Base-by-base conservation (phyloP, 2,888 invertebrate genomes). In the Carpatolechia fugitivella region DNA sequence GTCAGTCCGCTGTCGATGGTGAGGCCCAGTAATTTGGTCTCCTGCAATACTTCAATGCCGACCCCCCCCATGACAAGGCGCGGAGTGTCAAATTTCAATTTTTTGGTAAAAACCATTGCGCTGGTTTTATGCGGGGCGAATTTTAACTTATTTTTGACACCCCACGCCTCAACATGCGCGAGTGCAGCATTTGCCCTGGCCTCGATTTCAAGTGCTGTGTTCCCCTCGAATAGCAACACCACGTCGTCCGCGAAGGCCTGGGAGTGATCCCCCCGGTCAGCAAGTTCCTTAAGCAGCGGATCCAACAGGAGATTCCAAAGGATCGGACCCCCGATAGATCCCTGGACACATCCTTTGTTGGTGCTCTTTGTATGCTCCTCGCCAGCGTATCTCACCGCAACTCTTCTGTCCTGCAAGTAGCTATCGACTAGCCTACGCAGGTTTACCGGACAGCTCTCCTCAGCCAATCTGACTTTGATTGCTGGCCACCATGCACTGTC, bases 21-120 rank as follows among this genome's bases (percentile, higher is more conserved):
- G 1, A 62, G 41, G 1, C 61, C 61, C n/a, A 62, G 30, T 0
- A 63, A n/a, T 35, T 60, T 63, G 0, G 63, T 56, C 7, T 57
- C 56, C 0, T 50, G 24, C 0, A 31, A 33, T 14, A 59, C 3
- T 1, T 1, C 14, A 7, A 65, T 53, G 10, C 1, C 29, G 1
- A 20, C 13, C 35, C 61, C 56, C 0, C 52, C 44, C 56, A 24
- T 24, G 24, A 3, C 6, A 3, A 24, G 6, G 24, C 6, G 24
- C 6, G 24, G 24, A 6, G 24, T 24, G 6, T 24, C 24, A 24
- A 4, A 6, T 24, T 24, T 24, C 24, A 24, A 24, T 24, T 24
- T 24, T 3, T 6, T 3, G 3, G 24, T 24, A 4, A 24, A 4
- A 4, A 24, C 6, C 24, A 24, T 24, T 3, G 24, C 24, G 3